Percentiles rank a stretch among this genome's conserved stretches.
Conservation (phyloP, 1,140 invertebrate genomes). For the Araneus ventricosus region DNA sequence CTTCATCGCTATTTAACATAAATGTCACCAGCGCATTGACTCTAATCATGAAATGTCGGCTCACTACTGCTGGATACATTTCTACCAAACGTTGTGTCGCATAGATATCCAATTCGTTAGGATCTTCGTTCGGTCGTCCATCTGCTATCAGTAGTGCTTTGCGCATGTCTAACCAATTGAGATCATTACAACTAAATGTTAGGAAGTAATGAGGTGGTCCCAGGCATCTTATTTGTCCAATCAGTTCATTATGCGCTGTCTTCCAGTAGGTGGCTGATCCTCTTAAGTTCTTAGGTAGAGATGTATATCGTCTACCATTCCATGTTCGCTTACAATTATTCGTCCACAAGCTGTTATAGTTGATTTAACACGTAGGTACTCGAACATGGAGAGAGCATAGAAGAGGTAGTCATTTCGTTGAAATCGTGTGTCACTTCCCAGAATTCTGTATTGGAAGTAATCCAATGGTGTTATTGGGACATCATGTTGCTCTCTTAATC, state of each 20-base stretch:
- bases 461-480: constrained; percentile 79
- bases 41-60: no score
- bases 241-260: constrained; percentile 43
- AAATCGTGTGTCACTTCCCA: constrained; percentile 79
- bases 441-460: constrained; percentile 79
- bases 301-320: no score
- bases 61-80: no score
- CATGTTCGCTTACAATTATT: constrained; percentile 47
- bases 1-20: neutral
- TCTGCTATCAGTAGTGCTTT: no score
- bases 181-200: constrained; percentile 74
- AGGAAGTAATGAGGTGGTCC: no score
- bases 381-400: constrained; percentile 78
- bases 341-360: constrained; percentile 54
- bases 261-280: constrained; percentile 75
- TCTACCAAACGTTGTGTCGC: constrained; percentile 17
- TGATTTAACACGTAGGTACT: constrained; percentile 55
- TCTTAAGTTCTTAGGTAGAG: constrained; percentile 53
- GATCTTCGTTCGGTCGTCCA: constrained; percentile 19
- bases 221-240: constrained; percentile 71
- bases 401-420: constrained; percentile 80
- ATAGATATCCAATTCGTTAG: constrained; percentile 38
- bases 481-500: constrained; percentile 78
- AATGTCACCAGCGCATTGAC: no score
- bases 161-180: constrained; percentile 72